These are phyloP conservation scores for Drosophila grimshawi DNA, from an alignment of 1,140 invertebrate genomes.

Conservation along the genomic window DNA sequence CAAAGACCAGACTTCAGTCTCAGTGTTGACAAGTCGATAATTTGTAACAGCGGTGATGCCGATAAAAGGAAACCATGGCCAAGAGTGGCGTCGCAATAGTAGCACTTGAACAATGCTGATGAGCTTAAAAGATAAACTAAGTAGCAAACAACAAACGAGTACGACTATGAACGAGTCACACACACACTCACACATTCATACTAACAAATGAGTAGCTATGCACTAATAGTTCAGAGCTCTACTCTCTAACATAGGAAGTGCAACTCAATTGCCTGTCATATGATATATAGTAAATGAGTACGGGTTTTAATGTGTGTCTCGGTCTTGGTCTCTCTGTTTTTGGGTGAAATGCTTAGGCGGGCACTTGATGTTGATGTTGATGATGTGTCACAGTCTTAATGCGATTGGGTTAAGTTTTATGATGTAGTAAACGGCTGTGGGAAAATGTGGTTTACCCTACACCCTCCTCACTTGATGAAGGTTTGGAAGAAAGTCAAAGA, in stretches of 20 bases:
- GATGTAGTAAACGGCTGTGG: constrained; percentile 78
- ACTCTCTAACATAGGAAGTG: constrained; percentile 21
- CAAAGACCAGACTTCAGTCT: constrained; percentile 9
- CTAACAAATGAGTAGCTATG: constrained; percentile 37
- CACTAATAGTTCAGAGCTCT: constrained; percentile 46
- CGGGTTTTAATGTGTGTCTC: background rate
- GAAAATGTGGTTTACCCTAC: constrained; percentile 41
- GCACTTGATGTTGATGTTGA: constrained; percentile 75
- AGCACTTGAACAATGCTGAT: constrained; percentile 76
- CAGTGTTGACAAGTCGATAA: constrained; percentile 65
- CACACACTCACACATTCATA: background rate
- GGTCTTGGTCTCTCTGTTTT: background rate
- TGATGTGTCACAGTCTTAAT: constrained; percentile 82
- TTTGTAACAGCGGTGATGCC: constrained; percentile 56
- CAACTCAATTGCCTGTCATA: constrained; percentile 41
- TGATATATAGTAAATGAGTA: constrained; percentile 19
- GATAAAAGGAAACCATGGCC: constrained; percentile 61
- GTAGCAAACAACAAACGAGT: constrained; percentile 57
- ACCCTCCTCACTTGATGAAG: background rate
- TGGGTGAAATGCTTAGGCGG: constrained; percentile 68
- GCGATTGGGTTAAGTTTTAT: constrained; percentile 80
- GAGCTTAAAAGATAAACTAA: constrained; percentile 79
- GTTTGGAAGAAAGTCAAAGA: constrained; percentile 67
- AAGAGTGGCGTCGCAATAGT: constrained; percentile 13
- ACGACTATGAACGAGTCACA: constrained; percentile 24